Base-by-base conservation (phyloP, 2,113 vertebrate species). In the Myxocyprinus asiaticus region DNA sequence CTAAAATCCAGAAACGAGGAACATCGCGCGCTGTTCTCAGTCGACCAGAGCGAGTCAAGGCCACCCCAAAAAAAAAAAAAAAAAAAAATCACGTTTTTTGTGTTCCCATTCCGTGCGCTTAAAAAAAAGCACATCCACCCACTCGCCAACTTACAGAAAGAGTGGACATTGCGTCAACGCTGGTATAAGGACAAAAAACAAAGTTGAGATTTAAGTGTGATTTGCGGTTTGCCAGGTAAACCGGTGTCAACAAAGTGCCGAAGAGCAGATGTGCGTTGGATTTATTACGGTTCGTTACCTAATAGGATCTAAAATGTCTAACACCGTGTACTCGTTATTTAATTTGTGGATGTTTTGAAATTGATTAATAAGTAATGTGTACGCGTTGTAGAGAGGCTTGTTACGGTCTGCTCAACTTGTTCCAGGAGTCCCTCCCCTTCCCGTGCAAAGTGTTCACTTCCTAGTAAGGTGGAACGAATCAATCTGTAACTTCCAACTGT, bases 381-480 rank as follows among this genome's bases (percentile, higher is more conserved):
- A 43, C n/a, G 73, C 77, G 88, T 83, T 89, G 77, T 86, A 66
- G 61, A 48, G 43, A 50, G 69, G 44, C 53, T 63, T 86, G 88
- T 84, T 86, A 88, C 87, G 86, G 89, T 85, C 85, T 88, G 61
- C 89, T 87, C 87, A 85, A 89, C 86, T 82, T 83, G 68, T 71
- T 84, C 33, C 44, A 67, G 78, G 88, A 92, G 95, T 94, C 90
- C 97, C 96, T 95, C 96, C 97, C 95, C 96, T 98, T 98, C 96
- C 95, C 95, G 96, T 95, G 95, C 93, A 93, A 92, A 92, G 91
- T 94, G 88, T 94, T 94, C 95, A 96, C 94, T 95, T 95, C 94
- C 96, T 96, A 93, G 92, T 95, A 94, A 97, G 96, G 97, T 96
- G 95, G 92, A 96, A 96, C 95, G 91, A 96, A 96, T 96, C 95